phyloP scores from a whole-genome alignment of 2,113 vertebrate species.

The Pogona vitticeps region DNA sequence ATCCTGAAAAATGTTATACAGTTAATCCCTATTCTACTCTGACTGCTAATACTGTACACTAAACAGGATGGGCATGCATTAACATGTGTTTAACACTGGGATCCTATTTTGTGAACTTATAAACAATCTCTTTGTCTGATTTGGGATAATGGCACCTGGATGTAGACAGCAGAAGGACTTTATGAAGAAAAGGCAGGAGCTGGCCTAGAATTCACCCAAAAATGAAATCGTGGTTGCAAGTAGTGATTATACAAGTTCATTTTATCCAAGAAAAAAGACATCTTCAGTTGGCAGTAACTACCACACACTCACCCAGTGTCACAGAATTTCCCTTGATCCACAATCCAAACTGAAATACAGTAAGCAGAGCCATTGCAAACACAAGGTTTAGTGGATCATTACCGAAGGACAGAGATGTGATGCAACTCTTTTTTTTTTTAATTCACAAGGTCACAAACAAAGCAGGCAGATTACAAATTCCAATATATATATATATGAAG shows the following conservation, averaged over 20 bases:
- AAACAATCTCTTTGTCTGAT: neutral
- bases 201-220: neutral
- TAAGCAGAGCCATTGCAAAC: neutral
- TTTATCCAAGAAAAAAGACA: neutral
- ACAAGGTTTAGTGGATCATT: neutral
- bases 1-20: neutral
- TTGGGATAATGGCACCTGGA: neutral
- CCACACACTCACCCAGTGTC: no score
- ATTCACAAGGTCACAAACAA: no score
- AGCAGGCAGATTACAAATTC: no score
- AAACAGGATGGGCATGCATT: neutral
- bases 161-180: neutral
- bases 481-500: no score
- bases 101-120: neutral
- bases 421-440: neutral
- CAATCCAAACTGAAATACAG: neutral
- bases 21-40: neutral
- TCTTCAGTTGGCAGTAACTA: neutral
- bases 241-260: neutral
- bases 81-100: neutral
- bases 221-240: neutral
- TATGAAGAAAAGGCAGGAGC: neutral
- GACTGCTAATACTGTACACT: neutral
- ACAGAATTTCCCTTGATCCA: no score
- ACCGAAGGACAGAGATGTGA: neutral